Percentiles rank a stretch among this genome's conserved stretches.
phyloP scores from a whole-genome alignment of 2,888 invertebrate genomes.

The Cetonia aurata region DNA sequence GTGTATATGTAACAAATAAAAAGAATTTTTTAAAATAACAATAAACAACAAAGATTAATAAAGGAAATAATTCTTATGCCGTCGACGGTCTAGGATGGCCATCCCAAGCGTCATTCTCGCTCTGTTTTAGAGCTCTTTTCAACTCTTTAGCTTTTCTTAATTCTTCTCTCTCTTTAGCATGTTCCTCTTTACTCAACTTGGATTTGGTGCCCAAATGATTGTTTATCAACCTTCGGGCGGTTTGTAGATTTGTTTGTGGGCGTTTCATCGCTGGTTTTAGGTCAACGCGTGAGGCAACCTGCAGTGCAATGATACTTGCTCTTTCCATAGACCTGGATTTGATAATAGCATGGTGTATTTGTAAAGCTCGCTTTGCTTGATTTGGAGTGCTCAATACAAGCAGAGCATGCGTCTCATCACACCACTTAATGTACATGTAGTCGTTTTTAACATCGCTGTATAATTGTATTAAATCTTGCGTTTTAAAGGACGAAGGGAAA shows the following conservation, averaged over 20 bases:
- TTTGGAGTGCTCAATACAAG: slow-evolving; percentile 62
- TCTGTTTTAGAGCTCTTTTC: slow-evolving; percentile 59
- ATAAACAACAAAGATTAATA: slow-evolving; percentile 11
- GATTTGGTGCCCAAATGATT: slow-evolving; percentile 63
- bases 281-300: slow-evolving; percentile 60
- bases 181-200: slow-evolving; percentile 60
- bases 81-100: slow-evolving; percentile 60
- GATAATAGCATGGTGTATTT: slow-evolving; percentile 60
- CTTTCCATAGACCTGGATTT: slow-evolving; percentile 63
- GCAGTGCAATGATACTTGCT: slow-evolving; percentile 58
- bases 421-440: slow-evolving; percentile 65
- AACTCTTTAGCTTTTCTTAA: slow-evolving; percentile 62
- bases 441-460: slow-evolving; percentile 62
- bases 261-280: slow-evolving; percentile 65
- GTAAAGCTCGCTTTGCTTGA: slow-evolving; percentile 63
- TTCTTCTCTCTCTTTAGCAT: slow-evolving; percentile 60
- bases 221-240: slow-evolving; percentile 64
- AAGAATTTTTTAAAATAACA: slow-evolving; percentile 1
- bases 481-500: slow-evolving; percentile 63
- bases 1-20: slow-evolving; percentile 17
- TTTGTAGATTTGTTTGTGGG: slow-evolving; percentile 63
- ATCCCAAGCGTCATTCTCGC: slow-evolving; percentile 65
- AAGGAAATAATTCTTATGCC: slow-evolving; percentile 44
- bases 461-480: slow-evolving; percentile 63
- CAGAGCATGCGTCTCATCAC: slow-evolving; percentile 65